Conservation (phyloP, 2,888 invertebrate genomes). For the Uropetala carovei region DNA sequence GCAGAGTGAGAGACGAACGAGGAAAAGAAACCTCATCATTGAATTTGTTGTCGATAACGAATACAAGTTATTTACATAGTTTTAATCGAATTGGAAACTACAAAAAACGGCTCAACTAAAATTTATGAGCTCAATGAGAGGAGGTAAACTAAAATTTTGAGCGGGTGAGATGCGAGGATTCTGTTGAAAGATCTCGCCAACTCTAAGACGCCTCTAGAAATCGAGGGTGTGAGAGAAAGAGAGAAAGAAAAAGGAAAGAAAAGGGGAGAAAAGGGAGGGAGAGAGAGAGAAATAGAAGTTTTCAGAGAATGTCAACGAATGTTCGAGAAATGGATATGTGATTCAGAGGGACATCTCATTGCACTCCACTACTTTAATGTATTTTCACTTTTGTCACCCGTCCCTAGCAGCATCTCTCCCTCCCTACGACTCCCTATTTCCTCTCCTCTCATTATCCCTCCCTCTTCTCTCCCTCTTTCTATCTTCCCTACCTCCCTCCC, state of each 20-base stretch:
- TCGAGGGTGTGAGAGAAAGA: background rate
- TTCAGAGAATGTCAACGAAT: background rate
- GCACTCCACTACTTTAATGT: slow-evolving; percentile 4
- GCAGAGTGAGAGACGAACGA: too few species aligned
- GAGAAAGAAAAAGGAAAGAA: background rate
- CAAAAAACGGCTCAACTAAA: too few species aligned
- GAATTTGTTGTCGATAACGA: too few species aligned
- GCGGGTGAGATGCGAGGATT: too few species aligned
- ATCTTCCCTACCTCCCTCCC: background rate
- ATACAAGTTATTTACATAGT: too few species aligned
- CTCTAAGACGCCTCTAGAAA: background rate
- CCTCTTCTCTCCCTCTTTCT: background rate
- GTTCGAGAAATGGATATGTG: background rate
- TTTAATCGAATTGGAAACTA: too few species aligned
- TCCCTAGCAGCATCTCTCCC: background rate
- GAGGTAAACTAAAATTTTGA: too few species aligned
- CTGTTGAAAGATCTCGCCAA: too few species aligned
- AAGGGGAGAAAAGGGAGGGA: background rate
- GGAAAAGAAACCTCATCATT: too few species aligned
- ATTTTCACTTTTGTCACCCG: background rate
- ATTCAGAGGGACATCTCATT: background rate
- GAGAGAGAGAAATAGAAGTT: background rate
- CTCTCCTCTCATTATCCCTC: background rate
- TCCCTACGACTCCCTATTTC: background rate
- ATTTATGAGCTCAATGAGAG: too few species aligned